Conservation (phyloP, 2,888 invertebrate species). For the Apodemia hepburni region DNA sequence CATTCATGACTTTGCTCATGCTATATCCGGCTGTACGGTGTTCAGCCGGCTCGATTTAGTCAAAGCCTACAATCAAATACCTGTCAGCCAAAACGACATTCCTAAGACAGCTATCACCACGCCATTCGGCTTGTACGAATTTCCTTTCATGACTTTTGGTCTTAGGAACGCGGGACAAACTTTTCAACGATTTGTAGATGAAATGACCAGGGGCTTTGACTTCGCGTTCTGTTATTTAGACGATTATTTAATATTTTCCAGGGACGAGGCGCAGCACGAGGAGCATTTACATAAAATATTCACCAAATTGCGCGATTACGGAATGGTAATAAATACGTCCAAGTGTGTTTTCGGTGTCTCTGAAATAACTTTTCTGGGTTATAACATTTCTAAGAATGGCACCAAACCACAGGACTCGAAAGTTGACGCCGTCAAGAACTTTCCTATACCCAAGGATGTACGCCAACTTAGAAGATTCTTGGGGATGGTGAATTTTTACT, state of each 20-base stretch:
- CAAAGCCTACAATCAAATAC: slow-evolving; percentile 27
- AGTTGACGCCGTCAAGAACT: slow-evolving; percentile 34
- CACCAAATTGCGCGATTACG: slow-evolving; percentile 29
- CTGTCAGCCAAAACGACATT: slow-evolving; percentile 26
- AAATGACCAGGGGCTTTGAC: slow-evolving; percentile 29
- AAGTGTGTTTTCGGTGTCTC: slow-evolving; percentile 34
- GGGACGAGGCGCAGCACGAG: slow-evolving; percentile 24
- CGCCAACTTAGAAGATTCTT: slow-evolving; percentile 32
- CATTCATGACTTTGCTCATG: slow-evolving; percentile 29
- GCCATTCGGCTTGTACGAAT: slow-evolving; percentile 42
- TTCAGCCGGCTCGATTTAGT: slow-evolving; percentile 28
- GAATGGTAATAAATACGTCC: slow-evolving; percentile 31
- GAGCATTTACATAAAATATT: slow-evolving; percentile 32
- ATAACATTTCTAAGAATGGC: slow-evolving; percentile 31
- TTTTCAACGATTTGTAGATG: slow-evolving; percentile 49
- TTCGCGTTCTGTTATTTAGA: slow-evolving; percentile 40
- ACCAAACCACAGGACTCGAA: slow-evolving; percentile 40
- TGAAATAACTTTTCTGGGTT: slow-evolving; percentile 34
- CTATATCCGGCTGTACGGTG: slow-evolving; percentile 25
- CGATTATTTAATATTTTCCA: slow-evolving; percentile 40
- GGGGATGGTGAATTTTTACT: slow-evolving; percentile 38
- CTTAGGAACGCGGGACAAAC: slow-evolving; percentile 50
- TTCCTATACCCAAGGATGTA: slow-evolving; percentile 30
- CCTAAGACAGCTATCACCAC: slow-evolving; percentile 42
- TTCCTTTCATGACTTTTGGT: slow-evolving; percentile 43